phyloP scores from a whole-genome alignment of 2,797 vertebrate genomes.

The Notolabrus celidotus region DNA sequence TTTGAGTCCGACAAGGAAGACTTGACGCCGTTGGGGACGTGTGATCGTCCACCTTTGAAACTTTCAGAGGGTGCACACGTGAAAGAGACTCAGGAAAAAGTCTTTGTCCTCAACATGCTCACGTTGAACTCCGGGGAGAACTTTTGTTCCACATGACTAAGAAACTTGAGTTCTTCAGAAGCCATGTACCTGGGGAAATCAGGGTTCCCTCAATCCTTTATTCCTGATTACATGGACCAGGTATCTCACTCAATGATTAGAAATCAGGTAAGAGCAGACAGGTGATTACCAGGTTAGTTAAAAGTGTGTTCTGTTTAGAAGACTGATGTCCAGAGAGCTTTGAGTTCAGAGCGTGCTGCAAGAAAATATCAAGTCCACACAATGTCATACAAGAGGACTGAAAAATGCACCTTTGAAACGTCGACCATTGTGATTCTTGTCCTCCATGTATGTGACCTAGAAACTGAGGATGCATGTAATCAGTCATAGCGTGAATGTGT shows the following conservation, averaged over 20 bases:
- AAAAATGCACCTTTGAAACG: background rate
- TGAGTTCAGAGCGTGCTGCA: no score
- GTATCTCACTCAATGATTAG: background rate
- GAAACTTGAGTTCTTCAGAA: background rate
- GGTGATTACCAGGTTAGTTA: background rate
- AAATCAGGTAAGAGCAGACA: background rate
- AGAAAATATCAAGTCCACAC: background rate
- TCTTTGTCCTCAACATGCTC: no score
- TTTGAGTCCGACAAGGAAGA: no score
- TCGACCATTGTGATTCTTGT: background rate
- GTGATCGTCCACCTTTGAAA: no score
- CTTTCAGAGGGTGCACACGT: no score
- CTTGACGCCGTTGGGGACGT: no score
- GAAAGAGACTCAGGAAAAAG: no score
- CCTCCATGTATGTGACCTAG: background rate
- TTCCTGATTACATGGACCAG: background rate
- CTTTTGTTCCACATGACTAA: background rate
- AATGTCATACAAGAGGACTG: background rate
- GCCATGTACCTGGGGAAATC: background rate
- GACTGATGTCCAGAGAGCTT: background rate
- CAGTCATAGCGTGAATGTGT: background rate
- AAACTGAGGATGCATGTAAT: background rate
- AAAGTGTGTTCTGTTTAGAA: background rate
- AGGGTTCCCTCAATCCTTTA: background rate
- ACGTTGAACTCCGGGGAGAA: background rate